Evolutionary conservation across 2,797 vertebrate genomes (phyloP).

Genomic region (Carduelis carduelis): DNA sequence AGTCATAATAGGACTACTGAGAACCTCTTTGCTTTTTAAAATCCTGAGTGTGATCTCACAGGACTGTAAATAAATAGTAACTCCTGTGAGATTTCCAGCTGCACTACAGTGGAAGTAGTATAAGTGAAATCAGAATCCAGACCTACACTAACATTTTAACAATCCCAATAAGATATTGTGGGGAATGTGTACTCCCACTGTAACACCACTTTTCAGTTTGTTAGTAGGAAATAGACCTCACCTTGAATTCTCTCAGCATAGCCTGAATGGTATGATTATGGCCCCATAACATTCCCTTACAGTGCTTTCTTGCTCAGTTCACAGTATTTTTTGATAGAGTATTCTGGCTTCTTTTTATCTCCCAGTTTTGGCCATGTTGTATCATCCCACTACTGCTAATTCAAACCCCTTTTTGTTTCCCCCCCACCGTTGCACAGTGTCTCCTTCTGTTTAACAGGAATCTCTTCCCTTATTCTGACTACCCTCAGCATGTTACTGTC

Average conservation of each 20-base stretch:
- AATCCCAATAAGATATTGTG: background rate
- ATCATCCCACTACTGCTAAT: background rate
- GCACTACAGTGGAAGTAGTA: background rate
- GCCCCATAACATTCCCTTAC: background rate
- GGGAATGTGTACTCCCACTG: accelerated
- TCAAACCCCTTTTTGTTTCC: background rate
- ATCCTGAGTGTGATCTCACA: background rate
- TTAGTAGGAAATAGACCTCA: background rate
- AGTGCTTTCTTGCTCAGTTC: background rate
- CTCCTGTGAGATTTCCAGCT: background rate
- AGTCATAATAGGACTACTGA: background rate
- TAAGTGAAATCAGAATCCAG: background rate
- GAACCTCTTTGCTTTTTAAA: background rate
- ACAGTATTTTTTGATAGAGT: background rate
- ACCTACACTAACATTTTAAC: background rate
- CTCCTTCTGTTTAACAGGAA: background rate
- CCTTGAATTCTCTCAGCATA: background rate
- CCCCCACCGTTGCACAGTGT: background rate
- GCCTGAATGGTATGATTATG: background rate
- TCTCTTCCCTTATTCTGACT: conserved; percentile 10
- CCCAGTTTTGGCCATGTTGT: background rate
- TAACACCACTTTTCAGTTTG: background rate
- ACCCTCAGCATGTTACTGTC: background rate
- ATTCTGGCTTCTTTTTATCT: background rate
- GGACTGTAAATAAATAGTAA: background rate